Percentiles rank a stretch among this genome's conserved stretches.
Evolutionary conservation across 2,113 vertebrate species (phyloP).

Genomic region (Taurulus bubalis): DNA sequence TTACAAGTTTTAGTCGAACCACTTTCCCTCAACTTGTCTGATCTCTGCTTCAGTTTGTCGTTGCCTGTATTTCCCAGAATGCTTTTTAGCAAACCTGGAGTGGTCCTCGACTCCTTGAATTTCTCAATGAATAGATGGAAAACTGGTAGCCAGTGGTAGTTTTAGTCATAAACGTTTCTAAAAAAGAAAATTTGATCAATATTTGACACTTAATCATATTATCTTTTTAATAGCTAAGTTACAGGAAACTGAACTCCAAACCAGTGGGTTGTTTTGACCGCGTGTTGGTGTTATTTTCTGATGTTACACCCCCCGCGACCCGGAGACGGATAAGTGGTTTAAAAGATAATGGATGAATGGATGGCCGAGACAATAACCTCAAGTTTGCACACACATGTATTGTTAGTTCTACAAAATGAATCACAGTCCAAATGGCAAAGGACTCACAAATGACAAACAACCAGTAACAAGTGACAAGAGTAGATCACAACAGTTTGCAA

Average conservation of each 20-base stretch:
- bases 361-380: neutral
- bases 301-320: no score
- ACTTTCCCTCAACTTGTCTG: neutral
- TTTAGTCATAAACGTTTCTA: neutral
- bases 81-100: neutral
- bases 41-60: neutral
- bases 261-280: neutral
- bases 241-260: neutral
- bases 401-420: neutral
- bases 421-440: neutral
- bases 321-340: no score
- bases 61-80: conserved; percentile 5
- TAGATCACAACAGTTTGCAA: neutral
- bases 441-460: neutral
- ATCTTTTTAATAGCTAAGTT: neutral
- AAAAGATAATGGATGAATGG: no score
- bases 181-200: neutral
- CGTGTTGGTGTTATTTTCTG: neutral
- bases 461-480: neutral
- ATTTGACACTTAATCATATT: neutral
- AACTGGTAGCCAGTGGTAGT: neutral
- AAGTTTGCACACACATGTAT: neutral
- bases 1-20: neutral
- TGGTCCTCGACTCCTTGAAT: neutral
- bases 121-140: neutral